A percentile compares a stretch with the other conserved stretches of the same genome.
Evolutionary conservation across 2,797 vertebrate species (phyloP).

Genomic region (Gymnopithys bicolor): DNA sequence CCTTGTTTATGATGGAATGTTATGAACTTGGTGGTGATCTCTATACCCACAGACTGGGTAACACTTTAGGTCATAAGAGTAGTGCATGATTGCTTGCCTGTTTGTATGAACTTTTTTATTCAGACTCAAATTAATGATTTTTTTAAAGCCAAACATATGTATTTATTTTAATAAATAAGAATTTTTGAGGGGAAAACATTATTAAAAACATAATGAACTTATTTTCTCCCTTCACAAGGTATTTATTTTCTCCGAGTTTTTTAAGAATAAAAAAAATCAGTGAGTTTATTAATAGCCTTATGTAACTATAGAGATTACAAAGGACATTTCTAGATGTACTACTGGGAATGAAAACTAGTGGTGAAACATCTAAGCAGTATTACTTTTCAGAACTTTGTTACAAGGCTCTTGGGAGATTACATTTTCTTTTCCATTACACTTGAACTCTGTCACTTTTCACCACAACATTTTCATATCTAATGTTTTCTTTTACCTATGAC

Average conservation of each 20-base stretch:
- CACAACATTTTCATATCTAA: not conserved
- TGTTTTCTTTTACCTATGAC: not conserved
- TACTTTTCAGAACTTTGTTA: not conserved
- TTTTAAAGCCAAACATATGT: not conserved
- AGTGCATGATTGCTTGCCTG: not conserved
- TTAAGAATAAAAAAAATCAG: not conserved
- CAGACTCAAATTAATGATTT: not conserved
- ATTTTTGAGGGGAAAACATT: not conserved
- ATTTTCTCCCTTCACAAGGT: not conserved
- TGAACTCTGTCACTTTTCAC: not conserved
- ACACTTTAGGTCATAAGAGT: not conserved
- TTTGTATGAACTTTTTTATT: not conserved
- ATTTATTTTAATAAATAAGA: not conserved
- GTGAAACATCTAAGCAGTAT: not conserved
- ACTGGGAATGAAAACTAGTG: not conserved
- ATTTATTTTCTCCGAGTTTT: not conserved
- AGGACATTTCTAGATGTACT: not conserved
- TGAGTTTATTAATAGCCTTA: not conserved
- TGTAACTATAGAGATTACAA: not conserved
- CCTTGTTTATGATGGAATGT: not conserved
- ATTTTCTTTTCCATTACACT: not conserved
- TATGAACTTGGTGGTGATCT: fast-evolving
- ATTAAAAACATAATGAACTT: not conserved
- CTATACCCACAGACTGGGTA: fast-evolving
- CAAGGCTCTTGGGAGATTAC: not conserved